A percentile compares a stretch with the other conserved stretches of the same genome.
phyloP scores from a whole-genome alignment of 2,888 invertebrate genomes.

The Hyposoter didymator region DNA sequence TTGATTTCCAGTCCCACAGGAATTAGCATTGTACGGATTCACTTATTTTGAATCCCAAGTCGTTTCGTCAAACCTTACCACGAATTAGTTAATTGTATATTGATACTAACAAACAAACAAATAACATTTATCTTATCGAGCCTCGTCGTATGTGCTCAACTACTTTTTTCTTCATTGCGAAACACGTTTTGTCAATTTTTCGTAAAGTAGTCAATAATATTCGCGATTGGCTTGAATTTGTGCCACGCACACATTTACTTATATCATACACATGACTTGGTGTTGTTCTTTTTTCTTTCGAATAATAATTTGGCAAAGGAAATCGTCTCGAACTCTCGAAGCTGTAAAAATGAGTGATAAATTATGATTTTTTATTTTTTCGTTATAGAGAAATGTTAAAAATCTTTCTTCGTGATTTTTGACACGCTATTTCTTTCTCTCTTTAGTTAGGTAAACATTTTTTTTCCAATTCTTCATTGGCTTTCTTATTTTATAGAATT shows the following conservation, averaged over 20 bases:
- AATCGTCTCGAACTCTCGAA: background rate
- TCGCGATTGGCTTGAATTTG: conserved; percentile 38
- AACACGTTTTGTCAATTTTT: conserved; percentile 33
- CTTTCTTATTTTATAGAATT: conserved; percentile 3
- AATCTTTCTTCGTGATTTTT: conserved; percentile 10
- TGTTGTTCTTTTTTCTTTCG: conserved; percentile 32
- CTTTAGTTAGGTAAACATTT: background rate
- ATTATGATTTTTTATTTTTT: background rate
- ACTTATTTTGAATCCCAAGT: conserved; percentile 14
- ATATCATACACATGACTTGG: conserved; percentile 47
- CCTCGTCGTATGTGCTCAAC: conserved; percentile 24
- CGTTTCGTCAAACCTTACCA: conserved; percentile 41
- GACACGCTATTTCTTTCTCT: conserved; percentile 2
- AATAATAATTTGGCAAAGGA: background rate
- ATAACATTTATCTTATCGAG: conserved; percentile 35
- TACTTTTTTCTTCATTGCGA: background rate
- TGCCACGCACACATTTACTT: conserved; percentile 56
- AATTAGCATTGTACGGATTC: background rate
- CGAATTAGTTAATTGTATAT: conserved; percentile 57
- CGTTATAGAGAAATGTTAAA: background rate
- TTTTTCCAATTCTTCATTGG: background rate
- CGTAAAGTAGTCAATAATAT: conserved; percentile 31
- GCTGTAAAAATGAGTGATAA: background rate
- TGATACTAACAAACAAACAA: conserved; percentile 36
- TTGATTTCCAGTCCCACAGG: background rate